Evolutionary conservation across 2,797 vertebrate genomes (phyloP).

Genomic region (Ataeniobius toweri): DNA sequence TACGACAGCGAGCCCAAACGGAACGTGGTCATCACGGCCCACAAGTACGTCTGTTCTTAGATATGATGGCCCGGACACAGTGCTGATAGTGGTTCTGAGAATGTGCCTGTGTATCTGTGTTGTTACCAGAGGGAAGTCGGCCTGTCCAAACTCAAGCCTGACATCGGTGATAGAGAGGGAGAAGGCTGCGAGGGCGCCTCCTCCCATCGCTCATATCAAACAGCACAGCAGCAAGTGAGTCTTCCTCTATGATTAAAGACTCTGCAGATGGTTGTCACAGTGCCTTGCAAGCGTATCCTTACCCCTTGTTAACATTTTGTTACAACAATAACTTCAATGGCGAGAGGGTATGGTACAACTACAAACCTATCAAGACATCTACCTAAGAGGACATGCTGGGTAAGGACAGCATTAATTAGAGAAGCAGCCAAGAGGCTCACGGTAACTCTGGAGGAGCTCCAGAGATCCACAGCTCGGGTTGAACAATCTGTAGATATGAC

Average conservation of each 20-base stretch:
- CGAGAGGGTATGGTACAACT: too few relatives aligned
- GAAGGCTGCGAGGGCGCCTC: constrained; percentile 84
- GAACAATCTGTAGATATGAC: too few relatives aligned
- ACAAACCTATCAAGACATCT: too few relatives aligned
- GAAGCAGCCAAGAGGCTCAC: too few relatives aligned
- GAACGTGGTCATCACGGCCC: constrained; percentile 93
- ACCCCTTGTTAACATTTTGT: too few relatives aligned
- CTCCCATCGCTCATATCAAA: constrained; percentile 91
- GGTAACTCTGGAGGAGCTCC: too few relatives aligned
- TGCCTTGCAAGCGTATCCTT: neutral
- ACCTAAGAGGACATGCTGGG: too few relatives aligned
- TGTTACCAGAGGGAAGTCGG: constrained; percentile 85
- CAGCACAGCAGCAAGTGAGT: constrained; percentile 90
- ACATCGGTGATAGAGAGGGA: constrained; percentile 90
- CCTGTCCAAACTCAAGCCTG: constrained; percentile 86
- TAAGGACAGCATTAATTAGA: neutral
- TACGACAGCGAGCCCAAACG: constrained; percentile 98
- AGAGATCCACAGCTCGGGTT: too few relatives aligned
- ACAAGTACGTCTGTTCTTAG: constrained; percentile 49
- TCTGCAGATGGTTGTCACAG: neutral
- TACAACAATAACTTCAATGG: too few relatives aligned
- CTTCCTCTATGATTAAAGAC: neutral
- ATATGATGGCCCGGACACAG: rapidly evolving
- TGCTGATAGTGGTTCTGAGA: neutral
- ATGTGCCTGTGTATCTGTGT: constrained; percentile 11